Evolutionary conservation across 2,888 invertebrate species (phyloP).

Genomic region (Mayetiola destructor): DNA sequence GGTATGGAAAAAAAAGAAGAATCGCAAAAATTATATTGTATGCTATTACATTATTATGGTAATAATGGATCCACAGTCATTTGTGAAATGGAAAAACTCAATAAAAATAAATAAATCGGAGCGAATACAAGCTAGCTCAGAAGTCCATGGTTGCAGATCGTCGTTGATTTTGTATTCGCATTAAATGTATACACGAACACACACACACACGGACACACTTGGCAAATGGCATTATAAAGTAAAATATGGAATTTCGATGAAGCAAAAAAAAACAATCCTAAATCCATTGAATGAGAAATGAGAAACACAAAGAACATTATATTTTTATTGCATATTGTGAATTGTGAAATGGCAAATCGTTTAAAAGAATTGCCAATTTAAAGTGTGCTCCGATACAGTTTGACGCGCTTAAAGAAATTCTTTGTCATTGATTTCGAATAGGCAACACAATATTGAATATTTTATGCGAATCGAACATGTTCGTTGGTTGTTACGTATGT

Average conservation of each 20-base stretch:
- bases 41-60: slow-evolving; percentile 14
- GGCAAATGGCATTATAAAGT: neutral
- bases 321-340: slow-evolving; percentile 11
- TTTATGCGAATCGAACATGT: no score
- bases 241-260: neutral
- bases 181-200: no score
- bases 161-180: no score
- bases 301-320: slow-evolving; percentile 6
- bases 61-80: slow-evolving; percentile 13
- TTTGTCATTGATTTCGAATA: no score
- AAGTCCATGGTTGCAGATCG: slow-evolving; percentile 1
- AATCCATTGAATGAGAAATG: neutral
- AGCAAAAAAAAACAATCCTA: neutral
- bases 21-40: no score
- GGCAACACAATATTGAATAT: no score
- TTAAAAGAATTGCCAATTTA: slow-evolving; percentile 1
- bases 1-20: neutral
- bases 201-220: neutral
- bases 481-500: no score
- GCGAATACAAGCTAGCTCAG: neutral
- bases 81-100: slow-evolving; percentile 14
- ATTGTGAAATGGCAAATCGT: no score
- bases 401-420: no score
- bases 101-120: slow-evolving; percentile 12
- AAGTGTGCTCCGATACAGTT: neutral